These are phyloP conservation scores for Drosophila willistoni DNA, from an alignment of 1,140 invertebrate species.

Conservation along the genomic window DNA sequence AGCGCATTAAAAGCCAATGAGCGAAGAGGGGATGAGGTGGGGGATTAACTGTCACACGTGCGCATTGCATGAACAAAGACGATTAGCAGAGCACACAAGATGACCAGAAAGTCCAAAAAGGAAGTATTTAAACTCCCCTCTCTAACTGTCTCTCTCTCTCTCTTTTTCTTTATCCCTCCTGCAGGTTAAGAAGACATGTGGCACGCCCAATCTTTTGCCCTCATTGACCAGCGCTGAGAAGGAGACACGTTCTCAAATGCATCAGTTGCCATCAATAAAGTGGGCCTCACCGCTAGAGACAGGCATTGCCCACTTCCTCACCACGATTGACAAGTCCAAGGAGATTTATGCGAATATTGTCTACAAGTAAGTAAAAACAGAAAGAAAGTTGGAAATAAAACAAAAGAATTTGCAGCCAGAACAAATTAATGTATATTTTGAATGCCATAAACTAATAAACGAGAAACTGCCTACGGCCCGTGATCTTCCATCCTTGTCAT, in stretches of 20 bases:
- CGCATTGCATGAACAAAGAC: slow-evolving; percentile 49
- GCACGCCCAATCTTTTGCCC: slow-evolving; percentile 72
- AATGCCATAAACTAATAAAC: slow-evolving; percentile 18
- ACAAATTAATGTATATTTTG: slow-evolving; percentile 24
- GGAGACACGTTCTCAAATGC: slow-evolving; percentile 33
- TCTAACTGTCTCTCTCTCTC: not conserved
- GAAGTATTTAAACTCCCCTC: not conserved
- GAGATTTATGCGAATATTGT: slow-evolving; percentile 82
- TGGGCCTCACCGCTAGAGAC: slow-evolving; percentile 75
- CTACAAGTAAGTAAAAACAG: slow-evolving; percentile 69
- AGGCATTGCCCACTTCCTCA: slow-evolving; percentile 70
- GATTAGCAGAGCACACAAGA: slow-evolving; percentile 42
- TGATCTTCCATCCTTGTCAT: not conserved
- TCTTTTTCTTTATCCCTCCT: slow-evolving; percentile 8
- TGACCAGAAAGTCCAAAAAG: slow-evolving; percentile 1
- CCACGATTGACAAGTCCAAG: slow-evolving; percentile 81
- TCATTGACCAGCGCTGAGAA: slow-evolving; percentile 39
- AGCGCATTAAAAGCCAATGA: slow-evolving; percentile 24
- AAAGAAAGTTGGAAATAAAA: slow-evolving; percentile 3
- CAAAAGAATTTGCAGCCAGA: not conserved
- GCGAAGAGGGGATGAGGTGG: not conserved
- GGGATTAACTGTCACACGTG: slow-evolving; percentile 46
- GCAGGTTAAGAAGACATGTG: slow-evolving; percentile 82
- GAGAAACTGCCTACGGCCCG: slow-evolving; percentile 5
- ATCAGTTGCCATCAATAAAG: slow-evolving; percentile 51